phyloP scores from a whole-genome alignment of 2,113 vertebrate species.

The Sakesphorus luctuosus region DNA sequence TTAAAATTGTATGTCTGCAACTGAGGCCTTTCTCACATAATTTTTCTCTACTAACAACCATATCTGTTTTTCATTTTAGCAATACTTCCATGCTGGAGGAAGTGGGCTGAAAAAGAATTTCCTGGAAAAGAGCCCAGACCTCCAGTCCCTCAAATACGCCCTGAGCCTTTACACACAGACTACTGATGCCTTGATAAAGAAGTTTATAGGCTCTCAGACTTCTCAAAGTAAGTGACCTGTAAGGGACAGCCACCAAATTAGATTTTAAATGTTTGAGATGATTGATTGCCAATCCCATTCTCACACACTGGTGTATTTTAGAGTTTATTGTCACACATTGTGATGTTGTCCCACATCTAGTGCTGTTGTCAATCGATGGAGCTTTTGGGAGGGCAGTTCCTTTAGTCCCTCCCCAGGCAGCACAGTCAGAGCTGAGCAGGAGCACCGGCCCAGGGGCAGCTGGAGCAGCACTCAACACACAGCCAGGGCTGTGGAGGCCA shows the following conservation, averaged over 20 bases:
- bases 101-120: slow-evolving; percentile 97
- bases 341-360: neutral
- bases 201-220: slow-evolving; percentile 94
- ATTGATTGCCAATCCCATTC: neutral
- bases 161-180: slow-evolving; percentile 98
- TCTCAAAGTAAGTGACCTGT: slow-evolving; percentile 88
- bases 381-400: neutral
- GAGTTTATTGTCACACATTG: neutral
- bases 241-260: neutral
- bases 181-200: slow-evolving; percentile 97
- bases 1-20: neutral
- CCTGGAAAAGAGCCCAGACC: slow-evolving; percentile 94
- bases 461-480: neutral
- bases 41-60: neutral
- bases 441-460: neutral
- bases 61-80: slow-evolving; percentile 73
- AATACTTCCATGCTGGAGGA: slow-evolving; percentile 99
- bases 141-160: slow-evolving; percentile 94
- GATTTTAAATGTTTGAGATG: neutral
- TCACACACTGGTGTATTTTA: neutral
- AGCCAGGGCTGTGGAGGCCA: neutral
- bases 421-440: neutral
- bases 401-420: neutral
- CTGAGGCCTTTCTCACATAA: neutral
- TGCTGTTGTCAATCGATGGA: neutral